Base-by-base conservation (phyloP, 2,888 invertebrate species). In the Corythucha ciliata region DNA sequence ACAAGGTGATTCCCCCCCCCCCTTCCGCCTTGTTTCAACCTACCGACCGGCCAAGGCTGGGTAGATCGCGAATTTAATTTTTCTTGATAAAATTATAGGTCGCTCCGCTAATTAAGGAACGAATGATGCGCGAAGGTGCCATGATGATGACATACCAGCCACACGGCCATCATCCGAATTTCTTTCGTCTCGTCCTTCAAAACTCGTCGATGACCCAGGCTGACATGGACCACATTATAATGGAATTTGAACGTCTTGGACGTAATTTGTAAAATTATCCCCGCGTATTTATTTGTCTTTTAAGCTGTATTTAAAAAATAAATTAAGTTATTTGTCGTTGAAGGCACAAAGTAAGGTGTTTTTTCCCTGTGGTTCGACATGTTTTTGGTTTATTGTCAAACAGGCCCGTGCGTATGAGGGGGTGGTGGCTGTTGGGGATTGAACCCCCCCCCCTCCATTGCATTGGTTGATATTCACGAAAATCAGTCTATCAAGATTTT, bases 111-210 rank as follows among this genome's bases (percentile, higher is more conserved):
- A 83, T 96, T 59, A 96, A 97, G 68, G 92, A 92, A 63, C 74
- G 79, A 51, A 97, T 97, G 96, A 91, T 94, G 76, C 84, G 85
- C 67, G 81, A 83, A 65, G 96, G 96, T 24, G 82, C 84, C 40
- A 91, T 93, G 82, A 88, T 97, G 84, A 83, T 96, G 58, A 93
- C 93, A 39, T 96, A 97, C 68, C 96, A 96, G 64, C 89, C 93
- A 0, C 76, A 90, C 59, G 80, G 82, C 48, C 73, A 80, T 46
- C 73, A 81, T 54, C 91, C 91, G 1, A 96, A 97, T 70, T 96
- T 96, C 74, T 96, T 96, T 76, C 77, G 96, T 54, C 80, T 94
- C 60, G 93, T 94, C 44, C 77, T 89, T 64, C 93, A 93, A 69
- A 94, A 87, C 69, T 91, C 92, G 2, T 85, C 82, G 16, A 73